Percentiles rank a stretch among this genome's conserved stretches.
These are phyloP conservation scores for Uloborus diversus DNA, from an alignment of 1,140 invertebrate species.

Conservation along the genomic window DNA sequence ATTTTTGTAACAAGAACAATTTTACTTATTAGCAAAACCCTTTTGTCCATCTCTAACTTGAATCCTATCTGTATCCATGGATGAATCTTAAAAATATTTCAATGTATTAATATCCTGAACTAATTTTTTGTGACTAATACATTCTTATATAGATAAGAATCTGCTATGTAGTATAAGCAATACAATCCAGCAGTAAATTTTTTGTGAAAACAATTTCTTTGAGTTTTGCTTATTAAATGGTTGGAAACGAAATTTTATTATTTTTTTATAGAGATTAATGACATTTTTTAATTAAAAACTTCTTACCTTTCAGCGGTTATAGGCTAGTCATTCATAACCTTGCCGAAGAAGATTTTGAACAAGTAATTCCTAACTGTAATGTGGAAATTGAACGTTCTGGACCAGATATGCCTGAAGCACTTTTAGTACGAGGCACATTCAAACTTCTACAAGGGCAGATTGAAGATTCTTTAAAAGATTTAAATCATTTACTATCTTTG, in stretches of 20 bases:
- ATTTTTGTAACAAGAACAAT: no score
- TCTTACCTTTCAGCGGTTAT: slow-evolving; percentile 68
- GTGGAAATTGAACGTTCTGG: slow-evolving; percentile 75
- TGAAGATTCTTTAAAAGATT: slow-evolving; percentile 76
- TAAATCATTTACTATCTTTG: slow-evolving; percentile 65
- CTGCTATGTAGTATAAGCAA: background rate
- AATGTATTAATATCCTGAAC: no score
- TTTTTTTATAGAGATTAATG: background rate
- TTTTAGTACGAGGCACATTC: slow-evolving; percentile 84
- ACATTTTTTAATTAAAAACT: background rate
- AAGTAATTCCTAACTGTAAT: slow-evolving; percentile 80
- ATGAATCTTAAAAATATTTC: no score
- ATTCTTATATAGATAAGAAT: no score
- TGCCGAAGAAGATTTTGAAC: slow-evolving; percentile 77
- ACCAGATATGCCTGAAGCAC: slow-evolving; percentile 72
- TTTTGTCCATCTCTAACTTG: no score
- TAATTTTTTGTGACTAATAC: no score
- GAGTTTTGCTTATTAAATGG: background rate
- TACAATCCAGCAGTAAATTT: background rate
- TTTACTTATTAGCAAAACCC: no score
- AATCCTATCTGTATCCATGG: no score
- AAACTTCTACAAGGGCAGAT: slow-evolving; percentile 78
- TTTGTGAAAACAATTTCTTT: background rate
- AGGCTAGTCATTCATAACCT: slow-evolving; percentile 74
- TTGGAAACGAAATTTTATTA: background rate